phyloP scores from a whole-genome alignment of 2,888 invertebrate species.

The Polyploca ridens region DNA sequence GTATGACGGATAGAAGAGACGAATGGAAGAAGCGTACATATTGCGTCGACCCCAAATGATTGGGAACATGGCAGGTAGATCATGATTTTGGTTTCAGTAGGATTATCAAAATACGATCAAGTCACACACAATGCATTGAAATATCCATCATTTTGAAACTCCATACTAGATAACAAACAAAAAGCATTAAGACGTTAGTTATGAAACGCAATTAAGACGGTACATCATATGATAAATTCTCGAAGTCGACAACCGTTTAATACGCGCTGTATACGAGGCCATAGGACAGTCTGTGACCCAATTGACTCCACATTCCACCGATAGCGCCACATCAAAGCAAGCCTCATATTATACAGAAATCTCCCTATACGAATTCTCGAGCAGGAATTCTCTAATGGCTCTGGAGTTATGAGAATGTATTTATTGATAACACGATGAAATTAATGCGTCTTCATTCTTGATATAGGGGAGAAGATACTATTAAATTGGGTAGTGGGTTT shows the following conservation, averaged over 20 bases:
- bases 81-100: no score
- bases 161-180: no score
- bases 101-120: no score
- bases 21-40: no score
- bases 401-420: neutral
- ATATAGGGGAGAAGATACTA: neutral
- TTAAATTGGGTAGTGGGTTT: neutral
- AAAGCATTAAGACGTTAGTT: no score
- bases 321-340: conserved; percentile 17
- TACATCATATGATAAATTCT: conserved; percentile 38
- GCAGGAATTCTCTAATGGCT: conserved; percentile 3
- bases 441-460: neutral
- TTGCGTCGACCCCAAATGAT: no score
- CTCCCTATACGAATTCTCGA: conserved; percentile 5
- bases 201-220: neutral
- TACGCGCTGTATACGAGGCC: conserved; percentile 21
- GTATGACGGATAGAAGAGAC: no score
- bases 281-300: conserved; percentile 24
- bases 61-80: no score
- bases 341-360: conserved; percentile 1
- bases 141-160: no score
- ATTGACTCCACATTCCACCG: conserved; percentile 35
- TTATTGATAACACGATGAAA: neutral
- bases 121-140: no score
- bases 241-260: conserved; percentile 43